These are phyloP conservation scores for Spheniscus mendiculus DNA, from an alignment of 2,113 vertebrate genomes.

Conservation along the genomic window DNA sequence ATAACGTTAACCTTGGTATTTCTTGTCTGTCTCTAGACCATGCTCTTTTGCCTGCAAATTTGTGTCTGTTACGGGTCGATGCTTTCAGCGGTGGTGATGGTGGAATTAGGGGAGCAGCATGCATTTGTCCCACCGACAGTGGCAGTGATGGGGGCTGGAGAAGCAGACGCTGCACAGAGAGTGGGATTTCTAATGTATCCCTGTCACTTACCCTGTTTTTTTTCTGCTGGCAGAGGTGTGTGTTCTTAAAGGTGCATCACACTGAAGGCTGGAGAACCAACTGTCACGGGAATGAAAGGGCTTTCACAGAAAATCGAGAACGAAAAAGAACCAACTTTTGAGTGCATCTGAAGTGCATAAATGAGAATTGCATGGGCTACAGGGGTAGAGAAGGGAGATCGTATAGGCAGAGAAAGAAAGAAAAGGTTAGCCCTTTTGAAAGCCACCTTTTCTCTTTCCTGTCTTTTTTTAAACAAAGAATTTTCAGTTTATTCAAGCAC, in stretches of 20 bases:
- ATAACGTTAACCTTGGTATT: neutral
- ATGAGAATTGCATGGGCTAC: neutral
- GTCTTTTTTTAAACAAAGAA: neutral
- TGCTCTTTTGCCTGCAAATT: neutral
- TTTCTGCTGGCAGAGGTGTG: neutral
- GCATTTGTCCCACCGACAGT: neutral
- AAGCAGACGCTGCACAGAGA: neutral
- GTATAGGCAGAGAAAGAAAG: neutral
- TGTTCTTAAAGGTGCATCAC: neutral
- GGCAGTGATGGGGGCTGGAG: neutral
- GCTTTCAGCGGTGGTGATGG: neutral
- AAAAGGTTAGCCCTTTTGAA: neutral
- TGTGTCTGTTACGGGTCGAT: neutral
- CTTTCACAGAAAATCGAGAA: rapidly evolving
- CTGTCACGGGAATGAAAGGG: rapidly evolving
- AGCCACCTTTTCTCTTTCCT: neutral
- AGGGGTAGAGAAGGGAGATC: neutral
- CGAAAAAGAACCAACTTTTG: neutral
- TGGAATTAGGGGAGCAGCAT: neutral
- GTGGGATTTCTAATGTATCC: neutral
- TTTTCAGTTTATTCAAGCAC: neutral
- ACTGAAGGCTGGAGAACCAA: neutral
- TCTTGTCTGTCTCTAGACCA: neutral
- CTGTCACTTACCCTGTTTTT: neutral
- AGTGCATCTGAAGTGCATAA: neutral